These are phyloP conservation scores for Dicrurus megarhynchus DNA, from an alignment of 2,113 vertebrate species.

Conservation along the genomic window DNA sequence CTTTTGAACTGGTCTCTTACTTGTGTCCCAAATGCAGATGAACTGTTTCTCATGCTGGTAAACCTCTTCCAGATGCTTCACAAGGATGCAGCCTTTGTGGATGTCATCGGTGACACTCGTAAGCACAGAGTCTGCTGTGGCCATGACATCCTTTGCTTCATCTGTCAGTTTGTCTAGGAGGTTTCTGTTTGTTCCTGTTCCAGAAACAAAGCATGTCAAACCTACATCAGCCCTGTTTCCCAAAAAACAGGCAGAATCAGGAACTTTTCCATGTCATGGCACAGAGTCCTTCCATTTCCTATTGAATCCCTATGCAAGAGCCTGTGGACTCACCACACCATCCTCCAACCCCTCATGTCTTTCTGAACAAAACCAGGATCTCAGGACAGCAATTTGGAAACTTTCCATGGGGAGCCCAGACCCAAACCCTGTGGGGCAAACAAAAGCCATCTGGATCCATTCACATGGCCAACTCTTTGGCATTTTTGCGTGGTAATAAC, in stretches of 20 bases:
- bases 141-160: slow-evolving; percentile 73
- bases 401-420: not conserved
- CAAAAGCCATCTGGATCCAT: no score
- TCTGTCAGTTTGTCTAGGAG: slow-evolving; percentile 69
- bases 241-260: not conserved
- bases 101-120: slow-evolving; percentile 28
- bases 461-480: not conserved
- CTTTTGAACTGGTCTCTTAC: slow-evolving; percentile 61
- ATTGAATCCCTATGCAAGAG: not conserved
- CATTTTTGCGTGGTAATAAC: not conserved
- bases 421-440: not conserved
- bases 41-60: slow-evolving; percentile 53
- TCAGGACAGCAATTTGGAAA: not conserved
- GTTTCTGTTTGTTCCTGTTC: slow-evolving; percentile 69
- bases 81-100: slow-evolving; percentile 52
- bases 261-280: not conserved
- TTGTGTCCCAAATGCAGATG: slow-evolving; percentile 72
- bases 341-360: not conserved
- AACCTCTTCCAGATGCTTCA: slow-evolving; percentile 76
- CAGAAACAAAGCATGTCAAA: not conserved
- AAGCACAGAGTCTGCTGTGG: slow-evolving; percentile 69
- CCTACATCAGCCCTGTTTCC: not conserved
- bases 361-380: not conserved
- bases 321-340: not conserved
- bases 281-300: not conserved